Evolutionary conservation across 1,140 invertebrate species (phyloP).

Genomic region (Apis dorsata): DNA sequence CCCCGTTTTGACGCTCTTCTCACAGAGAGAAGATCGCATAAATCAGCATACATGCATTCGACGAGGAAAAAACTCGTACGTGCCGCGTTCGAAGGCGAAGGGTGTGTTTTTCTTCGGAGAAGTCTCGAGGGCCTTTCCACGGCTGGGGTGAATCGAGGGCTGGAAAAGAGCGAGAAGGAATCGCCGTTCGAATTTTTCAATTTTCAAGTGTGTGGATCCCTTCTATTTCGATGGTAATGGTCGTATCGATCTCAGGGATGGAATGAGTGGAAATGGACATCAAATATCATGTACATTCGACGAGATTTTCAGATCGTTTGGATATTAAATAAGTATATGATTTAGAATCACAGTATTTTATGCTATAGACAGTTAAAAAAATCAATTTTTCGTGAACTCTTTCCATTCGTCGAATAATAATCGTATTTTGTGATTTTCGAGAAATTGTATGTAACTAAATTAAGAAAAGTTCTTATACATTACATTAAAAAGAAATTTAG

Average conservation of each 20-base stretch:
- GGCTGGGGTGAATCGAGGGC: slow-evolving; percentile 11
- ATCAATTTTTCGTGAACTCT: too few relatives aligned
- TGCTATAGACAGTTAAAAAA: too few relatives aligned
- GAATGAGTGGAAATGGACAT: neutral
- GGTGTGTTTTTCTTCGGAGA: slow-evolving; percentile 56
- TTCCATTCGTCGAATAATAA: neutral
- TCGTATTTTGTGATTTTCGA: neutral
- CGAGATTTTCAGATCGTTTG: too few relatives aligned
- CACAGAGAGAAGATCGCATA: slow-evolving; percentile 73
- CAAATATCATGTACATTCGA: neutral
- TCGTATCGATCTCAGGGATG: neutral
- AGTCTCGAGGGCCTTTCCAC: slow-evolving; percentile 40
- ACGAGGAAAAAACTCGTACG: slow-evolving; percentile 74
- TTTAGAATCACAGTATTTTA: too few relatives aligned
- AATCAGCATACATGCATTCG: slow-evolving; percentile 77
- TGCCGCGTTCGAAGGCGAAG: slow-evolving; percentile 60
- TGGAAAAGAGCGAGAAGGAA: slow-evolving; percentile 36
- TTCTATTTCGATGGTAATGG: slow-evolving; percentile 11
- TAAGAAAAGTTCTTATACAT: too few relatives aligned
- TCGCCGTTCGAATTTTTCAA: slow-evolving; percentile 30
- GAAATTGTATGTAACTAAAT: neutral
- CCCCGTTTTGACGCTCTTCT: slow-evolving; percentile 54
- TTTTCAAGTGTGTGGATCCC: slow-evolving; percentile 14
- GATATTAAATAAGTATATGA: too few relatives aligned
- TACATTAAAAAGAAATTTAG: too few relatives aligned